Base-by-base conservation (phyloP, 2,113 vertebrate species). In the Passer montanus region DNA sequence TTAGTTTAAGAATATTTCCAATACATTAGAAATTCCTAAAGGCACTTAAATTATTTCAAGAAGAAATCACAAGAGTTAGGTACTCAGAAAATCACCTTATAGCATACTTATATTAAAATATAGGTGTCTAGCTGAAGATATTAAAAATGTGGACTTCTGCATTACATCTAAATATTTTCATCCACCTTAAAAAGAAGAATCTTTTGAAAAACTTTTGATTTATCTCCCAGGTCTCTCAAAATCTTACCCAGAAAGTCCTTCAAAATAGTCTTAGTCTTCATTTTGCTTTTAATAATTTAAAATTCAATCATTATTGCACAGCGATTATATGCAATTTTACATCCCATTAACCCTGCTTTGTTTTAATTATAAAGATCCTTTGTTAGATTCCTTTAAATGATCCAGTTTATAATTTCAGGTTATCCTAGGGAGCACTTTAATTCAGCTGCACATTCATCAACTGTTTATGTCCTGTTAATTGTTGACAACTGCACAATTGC, bases 321-420 rank as follows among this genome's bases (percentile, higher is more conserved):
- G 94, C 26, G 94, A 99, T 99, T 98, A 98, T 97, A 98, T 94
- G 98, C 98, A 98, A 99, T 99, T 99, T 99, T 99, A 99, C 98
- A 99, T 98, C 97, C 95, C 98, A 99, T 99, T 99, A 99, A 98
- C 98, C 96, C 94, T 96, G 98, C 98, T 98, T 98, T 99, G 98
- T 98, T 99, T 99, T 99, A 99, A 99, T 99, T 99, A 99, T 98
- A 98, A 97, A 97, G 97, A 96, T 96, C 97, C 97, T 98, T 98
- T 98, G 98, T 98, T 98, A 98, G 97, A 98, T 98, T 98, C 98
- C 96, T 98, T 97, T 97, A 98, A 98, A 97, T 98, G 98, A 98
- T 98, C 97, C 97, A 97, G 97, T 97, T 97, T 98, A 97, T 98
- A 98, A 98, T 98, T 98, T 97, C 97, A 97, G 96, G 88, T 97